A percentile compares a stretch with the other conserved stretches of the same genome.
These are phyloP conservation scores for Lymantria dispar DNA, from an alignment of 2,888 invertebrate genomes.

Conservation along the genomic window DNA sequence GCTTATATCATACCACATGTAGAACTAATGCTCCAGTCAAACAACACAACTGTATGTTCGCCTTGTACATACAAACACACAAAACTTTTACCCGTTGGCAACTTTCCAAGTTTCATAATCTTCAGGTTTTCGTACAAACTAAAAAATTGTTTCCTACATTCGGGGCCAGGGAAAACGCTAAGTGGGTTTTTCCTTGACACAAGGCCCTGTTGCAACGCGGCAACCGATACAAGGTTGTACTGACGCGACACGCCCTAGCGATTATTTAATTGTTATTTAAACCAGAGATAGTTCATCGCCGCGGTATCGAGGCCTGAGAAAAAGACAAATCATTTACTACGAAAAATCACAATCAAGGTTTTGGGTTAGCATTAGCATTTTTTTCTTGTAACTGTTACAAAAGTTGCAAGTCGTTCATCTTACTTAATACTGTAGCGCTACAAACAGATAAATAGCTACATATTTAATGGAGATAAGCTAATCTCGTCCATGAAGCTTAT, in stretches of 20 bases:
- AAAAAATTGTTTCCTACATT: conserved; percentile 46
- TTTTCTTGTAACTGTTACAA: conserved; percentile 1
- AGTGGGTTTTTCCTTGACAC: conserved; percentile 81
- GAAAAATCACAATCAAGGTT: conserved; percentile 33
- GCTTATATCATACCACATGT: conserved; percentile 48
- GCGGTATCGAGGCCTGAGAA: conserved; percentile 40
- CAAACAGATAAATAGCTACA: conserved; percentile 43
- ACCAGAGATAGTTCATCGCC: conserved; percentile 58
- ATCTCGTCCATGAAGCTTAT: conserved; percentile 52
- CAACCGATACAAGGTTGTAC: conserved; percentile 75
- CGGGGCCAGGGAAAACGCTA: conserved; percentile 79
- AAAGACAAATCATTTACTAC: conserved; percentile 36
- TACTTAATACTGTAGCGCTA: conserved; percentile 23
- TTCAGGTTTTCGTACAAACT: conserved; percentile 27
- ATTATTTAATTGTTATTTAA: conserved; percentile 80
- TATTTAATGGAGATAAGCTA: conserved; percentile 50
- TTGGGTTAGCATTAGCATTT: conserved; percentile 6
- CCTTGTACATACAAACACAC: conserved; percentile 9
- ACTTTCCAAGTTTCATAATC: conserved; percentile 8
- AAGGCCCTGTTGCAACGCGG: conserved; percentile 76
- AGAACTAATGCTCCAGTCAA: conserved; percentile 25
- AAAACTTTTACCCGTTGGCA: conserved; percentile 4
- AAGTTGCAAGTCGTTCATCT: conserved; percentile 1
- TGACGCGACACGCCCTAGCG: conserved; percentile 80
- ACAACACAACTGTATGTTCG: conserved; percentile 7